Percentiles rank a stretch among this genome's conserved stretches.
These are phyloP conservation scores for Calcarius ornatus DNA, from an alignment of 2,113 vertebrate species.

Conservation along the genomic window DNA sequence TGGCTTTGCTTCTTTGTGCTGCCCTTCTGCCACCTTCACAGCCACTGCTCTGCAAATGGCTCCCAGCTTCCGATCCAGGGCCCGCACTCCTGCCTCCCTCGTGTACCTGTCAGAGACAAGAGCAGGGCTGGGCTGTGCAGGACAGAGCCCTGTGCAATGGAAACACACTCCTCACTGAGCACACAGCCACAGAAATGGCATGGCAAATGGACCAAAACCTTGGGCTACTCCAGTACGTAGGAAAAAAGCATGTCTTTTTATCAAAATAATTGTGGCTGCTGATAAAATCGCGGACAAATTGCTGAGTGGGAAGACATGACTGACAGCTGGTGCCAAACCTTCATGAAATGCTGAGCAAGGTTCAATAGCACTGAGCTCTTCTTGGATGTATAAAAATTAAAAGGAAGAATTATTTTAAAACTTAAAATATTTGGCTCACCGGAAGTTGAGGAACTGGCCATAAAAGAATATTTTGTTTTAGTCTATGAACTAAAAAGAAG, in stretches of 20 bases:
- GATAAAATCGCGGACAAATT: not conserved
- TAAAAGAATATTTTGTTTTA: not conserved
- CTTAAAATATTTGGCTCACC: not conserved
- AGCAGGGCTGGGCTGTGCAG: not conserved
- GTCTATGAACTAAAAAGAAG: not conserved
- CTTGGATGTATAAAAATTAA: not conserved
- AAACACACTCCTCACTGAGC: not conserved
- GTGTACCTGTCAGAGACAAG: slow-evolving; percentile 81
- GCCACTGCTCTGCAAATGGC: slow-evolving; percentile 94
- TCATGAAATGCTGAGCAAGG: not conserved
- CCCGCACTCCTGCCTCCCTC: slow-evolving; percentile 93
- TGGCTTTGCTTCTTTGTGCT: slow-evolving; percentile 74
- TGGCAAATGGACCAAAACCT: not conserved
- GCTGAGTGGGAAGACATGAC: not conserved
- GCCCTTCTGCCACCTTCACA: slow-evolving; percentile 92
- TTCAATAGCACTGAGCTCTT: not conserved
- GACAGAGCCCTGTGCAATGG: fast-evolving
- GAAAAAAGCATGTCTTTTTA: not conserved
- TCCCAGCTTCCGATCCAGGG: slow-evolving; percentile 90
- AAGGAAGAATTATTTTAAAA: not conserved
- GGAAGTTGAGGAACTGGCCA: not conserved
- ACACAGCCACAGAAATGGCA: not conserved
- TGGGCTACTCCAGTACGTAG: not conserved
- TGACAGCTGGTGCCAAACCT: not conserved
- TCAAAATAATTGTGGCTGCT: not conserved